phyloP scores from a whole-genome alignment of 2,888 invertebrate genomes.

The Orthosia cruda region DNA sequence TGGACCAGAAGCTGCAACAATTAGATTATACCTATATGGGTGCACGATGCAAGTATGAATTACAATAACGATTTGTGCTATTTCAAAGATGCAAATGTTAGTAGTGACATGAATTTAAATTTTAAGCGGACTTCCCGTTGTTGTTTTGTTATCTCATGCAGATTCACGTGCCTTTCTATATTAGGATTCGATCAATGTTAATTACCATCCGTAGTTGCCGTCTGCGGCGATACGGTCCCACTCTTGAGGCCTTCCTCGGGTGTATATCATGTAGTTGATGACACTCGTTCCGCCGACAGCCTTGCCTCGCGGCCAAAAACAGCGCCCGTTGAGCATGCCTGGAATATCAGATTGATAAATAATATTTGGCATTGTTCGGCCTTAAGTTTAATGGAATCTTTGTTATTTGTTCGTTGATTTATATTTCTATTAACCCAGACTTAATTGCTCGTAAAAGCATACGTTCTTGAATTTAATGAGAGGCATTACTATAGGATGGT shows the following conservation, averaged over 20 bases:
- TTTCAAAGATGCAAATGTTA: constrained; percentile 1
- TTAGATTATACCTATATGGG: constrained; percentile 18
- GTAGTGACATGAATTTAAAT: constrained; percentile 27
- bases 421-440: background rate
- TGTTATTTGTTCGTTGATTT: constrained; percentile 16
- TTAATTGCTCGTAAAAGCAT: constrained; percentile 5
- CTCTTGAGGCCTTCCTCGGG: constrained; percentile 94
- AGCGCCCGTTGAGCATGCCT: constrained; percentile 83
- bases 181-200: constrained; percentile 23
- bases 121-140: constrained; percentile 24
- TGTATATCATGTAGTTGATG: constrained; percentile 94
- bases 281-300: constrained; percentile 92
- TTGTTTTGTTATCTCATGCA: constrained; percentile 24
- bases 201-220: constrained; percentile 94
- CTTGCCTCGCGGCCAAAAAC: constrained; percentile 91
- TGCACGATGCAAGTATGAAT: constrained; percentile 10
- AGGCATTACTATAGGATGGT: background rate
- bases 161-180: constrained; percentile 23
- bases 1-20: constrained; percentile 3
- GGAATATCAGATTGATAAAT: constrained; percentile 59
- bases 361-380: constrained; percentile 40
- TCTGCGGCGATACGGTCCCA: constrained; percentile 94
- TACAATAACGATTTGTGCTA: background rate
- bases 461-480: background rate
- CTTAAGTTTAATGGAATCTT: constrained; percentile 20